Base-by-base conservation (phyloP, 2,113 vertebrate species). In the Ictidomys tridecemlineatus region DNA sequence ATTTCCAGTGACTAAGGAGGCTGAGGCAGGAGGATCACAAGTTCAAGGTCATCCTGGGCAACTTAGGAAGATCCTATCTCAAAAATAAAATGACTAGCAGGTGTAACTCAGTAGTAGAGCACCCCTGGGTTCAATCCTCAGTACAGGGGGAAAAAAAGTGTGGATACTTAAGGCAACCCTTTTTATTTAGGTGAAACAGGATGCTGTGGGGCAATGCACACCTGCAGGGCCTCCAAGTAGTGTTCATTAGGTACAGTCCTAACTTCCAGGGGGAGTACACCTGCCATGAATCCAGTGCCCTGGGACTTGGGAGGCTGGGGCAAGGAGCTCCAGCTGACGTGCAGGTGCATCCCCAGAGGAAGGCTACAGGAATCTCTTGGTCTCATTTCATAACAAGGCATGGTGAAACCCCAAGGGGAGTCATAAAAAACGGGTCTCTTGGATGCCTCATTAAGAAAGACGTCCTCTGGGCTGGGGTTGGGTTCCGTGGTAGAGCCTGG, bases 401-500 rank as follows among this genome's bases (percentile, higher is more conserved):
- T 1, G 17, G 28, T 14, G 51, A 51, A 93, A 76, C 88, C 93
- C 87, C 79, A 84, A 84, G 87, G 82, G 69, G 63, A 77, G 17
- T 39, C 76, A 9, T 42, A 34, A 42, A 34, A 77, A 72, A 87
- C 37, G 42, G 53, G 51, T 78, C 37, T 63, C 69, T 42, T 88
- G 76, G 48, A 56, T 94, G 56, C 70, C 76, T 94, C 89, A 51
- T 79, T 92, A 72, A 78, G 63, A 85, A 74, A 91, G 74, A 56
- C 39, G 30, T 14, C 58, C 39, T 24, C 42, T 18, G 16, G 34
- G 67, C 5, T 69, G 67, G 67, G 32, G 14, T 5, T 70, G 12
- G 32, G 67, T 13, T 69, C 11, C 2, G 32, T 18, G 67, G 16
- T 70, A 70, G 34, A 70, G 67, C 34, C 67, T n/a, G 61, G 61